Conservation (phyloP, 1,140 invertebrate genomes). For the Nephotettix cincticeps region DNA sequence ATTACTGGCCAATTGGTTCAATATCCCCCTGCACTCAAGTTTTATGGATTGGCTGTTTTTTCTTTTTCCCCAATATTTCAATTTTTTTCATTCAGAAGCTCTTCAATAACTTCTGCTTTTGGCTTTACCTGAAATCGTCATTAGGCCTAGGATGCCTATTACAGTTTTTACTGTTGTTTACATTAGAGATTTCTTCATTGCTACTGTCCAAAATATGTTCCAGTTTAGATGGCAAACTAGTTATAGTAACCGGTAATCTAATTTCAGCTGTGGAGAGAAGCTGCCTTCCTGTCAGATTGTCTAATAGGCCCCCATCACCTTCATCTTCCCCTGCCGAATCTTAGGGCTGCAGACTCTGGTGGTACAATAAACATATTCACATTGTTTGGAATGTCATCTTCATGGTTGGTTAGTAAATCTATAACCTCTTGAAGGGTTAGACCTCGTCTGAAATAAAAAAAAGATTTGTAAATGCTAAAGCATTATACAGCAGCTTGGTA, state of each 20-base stretch:
- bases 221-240: no score
- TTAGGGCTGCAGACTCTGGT: constrained; percentile 24
- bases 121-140: not conserved
- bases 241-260: constrained; percentile 19
- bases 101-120: not conserved
- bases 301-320: constrained; percentile 32
- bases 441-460: constrained; percentile 4
- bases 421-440: constrained; percentile 23
- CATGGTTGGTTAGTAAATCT: not conserved
- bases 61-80: not conserved
- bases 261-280: constrained; percentile 31
- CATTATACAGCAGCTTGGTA: not conserved
- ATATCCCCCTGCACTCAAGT: constrained; percentile 28
- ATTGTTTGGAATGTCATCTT: constrained; percentile 6
- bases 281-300: constrained; percentile 35
- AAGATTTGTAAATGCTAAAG: not conserved
- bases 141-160: no score
- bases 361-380: constrained; percentile 30
- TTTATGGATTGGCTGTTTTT: constrained; percentile 25
- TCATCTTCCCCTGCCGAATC: constrained; percentile 39
- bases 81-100: not conserved
- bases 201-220: no score
- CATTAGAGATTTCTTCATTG: not conserved
- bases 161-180: not conserved
- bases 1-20: constrained; percentile 24